Percentiles rank a stretch among this genome's conserved stretches.
These are phyloP conservation scores for Sisyra terminalis DNA, from an alignment of 2,888 invertebrate species.

Conservation along the genomic window DNA sequence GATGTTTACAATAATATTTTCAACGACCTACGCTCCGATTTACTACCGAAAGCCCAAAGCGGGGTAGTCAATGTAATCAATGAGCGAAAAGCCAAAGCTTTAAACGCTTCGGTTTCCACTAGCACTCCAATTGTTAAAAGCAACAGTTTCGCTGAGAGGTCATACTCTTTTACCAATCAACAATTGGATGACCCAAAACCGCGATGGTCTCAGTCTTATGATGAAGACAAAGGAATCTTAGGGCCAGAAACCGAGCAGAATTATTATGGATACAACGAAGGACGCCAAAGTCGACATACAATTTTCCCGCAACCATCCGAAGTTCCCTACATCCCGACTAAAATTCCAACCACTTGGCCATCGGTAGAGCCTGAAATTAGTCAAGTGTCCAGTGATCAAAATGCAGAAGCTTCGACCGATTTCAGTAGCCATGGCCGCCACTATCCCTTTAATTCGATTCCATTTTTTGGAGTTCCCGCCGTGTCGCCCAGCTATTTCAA, in stretches of 20 bases:
- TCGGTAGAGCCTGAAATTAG: too few species aligned
- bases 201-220: slow-evolving; percentile 2
- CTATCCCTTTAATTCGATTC: not conserved
- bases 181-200: not conserved
- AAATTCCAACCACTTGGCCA: too few species aligned
- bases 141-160: too few species aligned
- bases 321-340: not conserved
- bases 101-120: not conserved
- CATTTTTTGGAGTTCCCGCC: slow-evolving; percentile 5
- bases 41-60: slow-evolving; percentile 7
- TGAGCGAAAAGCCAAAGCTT: not conserved
- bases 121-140: too few species aligned
- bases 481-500: not conserved
- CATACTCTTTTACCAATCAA: too few species aligned
- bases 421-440: too few species aligned
- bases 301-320: not conserved
- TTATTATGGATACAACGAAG: not conserved
- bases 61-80: slow-evolving; percentile 4
- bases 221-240: not conserved
- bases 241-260: not conserved
- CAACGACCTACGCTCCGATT: not conserved
- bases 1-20: not conserved
- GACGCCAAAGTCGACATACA: not conserved
- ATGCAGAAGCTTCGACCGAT: too few species aligned
- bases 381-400: too few species aligned